These are phyloP conservation scores for Gnathonemus longibarbis DNA, from an alignment of 2,113 vertebrate genomes.

Conservation along the genomic window DNA sequence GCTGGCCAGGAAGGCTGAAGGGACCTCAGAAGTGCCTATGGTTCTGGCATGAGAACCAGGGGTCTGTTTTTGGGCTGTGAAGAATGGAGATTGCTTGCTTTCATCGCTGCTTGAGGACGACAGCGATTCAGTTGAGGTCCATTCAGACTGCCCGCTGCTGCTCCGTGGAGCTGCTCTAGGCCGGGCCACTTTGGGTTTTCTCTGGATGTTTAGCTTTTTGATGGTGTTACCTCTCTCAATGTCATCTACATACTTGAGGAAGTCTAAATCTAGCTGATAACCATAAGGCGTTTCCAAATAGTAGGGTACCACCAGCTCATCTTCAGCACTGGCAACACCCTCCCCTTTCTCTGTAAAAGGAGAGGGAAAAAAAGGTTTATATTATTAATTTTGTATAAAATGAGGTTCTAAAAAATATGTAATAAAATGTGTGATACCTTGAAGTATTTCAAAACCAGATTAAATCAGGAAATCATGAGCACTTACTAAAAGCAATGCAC, in stretches of 20 bases:
- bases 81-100: slow-evolving; percentile 59
- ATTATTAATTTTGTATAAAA: background rate
- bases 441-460: background rate
- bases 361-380: background rate
- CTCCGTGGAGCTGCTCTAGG: slow-evolving; percentile 48
- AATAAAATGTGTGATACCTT: background rate
- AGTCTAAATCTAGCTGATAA: slow-evolving; percentile 73
- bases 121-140: slow-evolving; percentile 78
- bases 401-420: background rate
- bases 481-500: background rate
- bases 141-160: slow-evolving; percentile 51
- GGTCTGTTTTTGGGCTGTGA: slow-evolving; percentile 59
- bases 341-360: slow-evolving; percentile 63
- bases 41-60: slow-evolving; percentile 55
- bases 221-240: slow-evolving; percentile 78
- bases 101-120: slow-evolving; percentile 74
- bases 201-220: slow-evolving; percentile 79
- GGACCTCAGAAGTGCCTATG: slow-evolving; percentile 52
- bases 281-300: slow-evolving; percentile 71
- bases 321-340: slow-evolving; percentile 54
- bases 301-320: slow-evolving; percentile 58
- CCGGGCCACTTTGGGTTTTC: slow-evolving; percentile 63
- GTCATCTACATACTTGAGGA: slow-evolving; percentile 73
- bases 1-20: slow-evolving; percentile 50
- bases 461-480: background rate